Conservation (phyloP, 2,113 vertebrate species). For the Egretta garzetta region DNA sequence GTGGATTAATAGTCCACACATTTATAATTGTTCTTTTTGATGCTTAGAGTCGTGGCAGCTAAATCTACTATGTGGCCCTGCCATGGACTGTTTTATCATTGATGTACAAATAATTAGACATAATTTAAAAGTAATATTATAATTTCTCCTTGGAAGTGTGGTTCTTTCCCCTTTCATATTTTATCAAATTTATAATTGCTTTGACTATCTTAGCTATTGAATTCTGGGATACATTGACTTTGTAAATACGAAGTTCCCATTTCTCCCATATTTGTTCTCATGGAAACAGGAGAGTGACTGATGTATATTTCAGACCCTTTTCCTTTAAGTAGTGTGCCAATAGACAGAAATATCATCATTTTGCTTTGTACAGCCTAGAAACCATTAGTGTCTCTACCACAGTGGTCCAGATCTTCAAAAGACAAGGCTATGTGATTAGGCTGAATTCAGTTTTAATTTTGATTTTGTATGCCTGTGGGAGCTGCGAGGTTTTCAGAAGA, state of each 20-base stretch:
- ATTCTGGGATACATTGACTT: neutral
- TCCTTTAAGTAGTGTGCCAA: neutral
- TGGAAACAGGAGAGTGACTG: neutral
- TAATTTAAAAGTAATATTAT: neutral
- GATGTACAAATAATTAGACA: neutral
- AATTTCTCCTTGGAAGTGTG: neutral
- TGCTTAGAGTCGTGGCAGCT: neutral
- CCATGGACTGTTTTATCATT: neutral
- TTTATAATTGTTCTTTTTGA: neutral
- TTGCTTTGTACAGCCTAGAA: neutral
- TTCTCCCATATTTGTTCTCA: neutral
- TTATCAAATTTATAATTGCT: neutral
- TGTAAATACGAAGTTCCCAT: neutral
- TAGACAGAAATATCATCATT: neutral
- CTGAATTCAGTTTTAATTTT: neutral
- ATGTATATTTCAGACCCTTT: neutral
- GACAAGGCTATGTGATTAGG: neutral
- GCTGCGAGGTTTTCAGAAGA: neutral
- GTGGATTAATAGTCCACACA: neutral
- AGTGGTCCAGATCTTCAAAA: constrained; percentile 12
- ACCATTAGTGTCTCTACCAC: neutral
- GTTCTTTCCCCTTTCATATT: neutral
- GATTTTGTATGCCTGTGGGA: neutral
- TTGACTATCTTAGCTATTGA: neutral
- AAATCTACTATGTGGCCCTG: neutral